These are phyloP conservation scores for Maniola jurtina DNA, from an alignment of 1,140 invertebrate genomes.

Conservation along the genomic window DNA sequence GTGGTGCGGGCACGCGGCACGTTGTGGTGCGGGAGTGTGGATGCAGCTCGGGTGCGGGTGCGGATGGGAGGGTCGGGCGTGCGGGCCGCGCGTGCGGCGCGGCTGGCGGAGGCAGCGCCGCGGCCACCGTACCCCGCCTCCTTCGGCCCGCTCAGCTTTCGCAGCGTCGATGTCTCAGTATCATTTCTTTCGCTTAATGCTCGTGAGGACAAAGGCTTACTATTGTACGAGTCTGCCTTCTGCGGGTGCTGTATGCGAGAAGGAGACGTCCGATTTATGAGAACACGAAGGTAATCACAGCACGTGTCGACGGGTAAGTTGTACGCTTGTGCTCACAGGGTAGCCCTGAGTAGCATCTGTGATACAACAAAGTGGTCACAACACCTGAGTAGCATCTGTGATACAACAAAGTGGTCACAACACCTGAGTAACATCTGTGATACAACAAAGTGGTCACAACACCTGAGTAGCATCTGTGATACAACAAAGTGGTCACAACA, in stretches of 20 bases:
- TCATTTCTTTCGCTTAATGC: slow-evolving; percentile 69
- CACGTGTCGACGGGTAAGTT: slow-evolving; percentile 70
- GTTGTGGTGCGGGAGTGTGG: slow-evolving; percentile 28
- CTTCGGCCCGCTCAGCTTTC: slow-evolving; percentile 80
- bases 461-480: no score
- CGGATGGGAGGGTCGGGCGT: slow-evolving; percentile 42
- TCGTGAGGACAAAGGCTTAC: slow-evolving; percentile 73
- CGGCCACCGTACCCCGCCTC: slow-evolving; percentile 77
- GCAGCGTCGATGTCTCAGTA: slow-evolving; percentile 80
- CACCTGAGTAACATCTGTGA: no score
- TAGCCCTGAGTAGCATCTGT: slow-evolving; percentile 76
- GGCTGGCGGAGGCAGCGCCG: slow-evolving; percentile 72
- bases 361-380: slow-evolving; percentile 75
- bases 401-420: slow-evolving; percentile 75
- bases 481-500: slow-evolving; percentile 75
- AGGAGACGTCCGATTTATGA: slow-evolving; percentile 85
- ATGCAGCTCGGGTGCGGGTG: slow-evolving; percentile 29
- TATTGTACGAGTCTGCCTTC: slow-evolving; percentile 82
- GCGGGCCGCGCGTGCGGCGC: slow-evolving; percentile 71
- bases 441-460: slow-evolving; percentile 75
- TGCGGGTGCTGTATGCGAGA: slow-evolving; percentile 88
- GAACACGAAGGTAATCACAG: slow-evolving; percentile 73
- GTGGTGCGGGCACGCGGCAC: slow-evolving; percentile 13
- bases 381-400: no score
- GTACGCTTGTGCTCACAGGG: slow-evolving; percentile 73